Percentiles rank a stretch among this genome's conserved stretches.
Evolutionary conservation across 2,797 vertebrate genomes (phyloP).

Genomic region (Ctenosaura bakeri): DNA sequence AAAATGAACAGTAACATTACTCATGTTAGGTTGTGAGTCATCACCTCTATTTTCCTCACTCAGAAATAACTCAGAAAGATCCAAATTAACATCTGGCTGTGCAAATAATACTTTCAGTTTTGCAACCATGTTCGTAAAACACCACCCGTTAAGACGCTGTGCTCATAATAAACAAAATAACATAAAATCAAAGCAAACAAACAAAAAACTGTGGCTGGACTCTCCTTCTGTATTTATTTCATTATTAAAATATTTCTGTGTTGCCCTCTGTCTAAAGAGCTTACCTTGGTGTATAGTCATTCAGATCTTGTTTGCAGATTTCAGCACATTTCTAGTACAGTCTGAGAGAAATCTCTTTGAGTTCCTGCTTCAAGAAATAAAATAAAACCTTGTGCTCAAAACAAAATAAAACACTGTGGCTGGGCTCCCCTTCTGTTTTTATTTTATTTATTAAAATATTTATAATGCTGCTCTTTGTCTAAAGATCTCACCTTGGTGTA

Average conservation of each 20-base stretch:
- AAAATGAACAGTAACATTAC: slow-evolving; percentile 23
- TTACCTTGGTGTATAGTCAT: background rate
- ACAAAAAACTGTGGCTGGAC: too few relatives aligned
- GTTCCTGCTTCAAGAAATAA: background rate
- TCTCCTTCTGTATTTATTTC: too few relatives aligned
- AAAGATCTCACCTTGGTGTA: too few relatives aligned
- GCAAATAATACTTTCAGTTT: background rate
- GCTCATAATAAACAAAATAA: background rate
- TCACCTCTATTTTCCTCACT: background rate
- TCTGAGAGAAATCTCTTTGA: background rate
- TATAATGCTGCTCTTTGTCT: too few relatives aligned
- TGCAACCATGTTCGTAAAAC: background rate
- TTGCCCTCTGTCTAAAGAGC: too few relatives aligned
- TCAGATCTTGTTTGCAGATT: background rate
- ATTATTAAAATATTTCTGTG: too few relatives aligned
- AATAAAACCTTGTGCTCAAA: background rate
- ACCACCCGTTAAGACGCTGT: background rate
- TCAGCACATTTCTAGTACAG: background rate
- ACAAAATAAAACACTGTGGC: background rate
- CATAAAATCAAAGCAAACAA: too few relatives aligned
- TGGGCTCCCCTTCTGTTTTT: background rate
- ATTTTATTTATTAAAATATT: too few relatives aligned
- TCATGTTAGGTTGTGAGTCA: slow-evolving; percentile 2
- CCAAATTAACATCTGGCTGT: background rate
- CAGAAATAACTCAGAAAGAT: slow-evolving; percentile 10